These are phyloP conservation scores for Helobdella robusta DNA, from an alignment of 2,888 invertebrate genomes.

Conservation along the genomic window DNA sequence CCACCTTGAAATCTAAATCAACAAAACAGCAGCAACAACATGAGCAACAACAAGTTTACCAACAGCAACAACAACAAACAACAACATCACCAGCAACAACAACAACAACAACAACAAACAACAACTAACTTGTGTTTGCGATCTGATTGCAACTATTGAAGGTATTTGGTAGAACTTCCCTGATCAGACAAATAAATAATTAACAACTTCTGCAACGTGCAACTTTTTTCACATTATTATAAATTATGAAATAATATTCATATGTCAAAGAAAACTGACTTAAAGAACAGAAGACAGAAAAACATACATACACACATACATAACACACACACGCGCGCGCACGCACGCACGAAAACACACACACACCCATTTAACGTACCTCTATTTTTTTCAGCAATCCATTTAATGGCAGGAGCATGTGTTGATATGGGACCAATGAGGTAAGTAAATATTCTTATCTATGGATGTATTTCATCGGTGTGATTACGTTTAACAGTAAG, in stretches of 20 bases:
- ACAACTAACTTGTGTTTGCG: conserved; percentile 50
- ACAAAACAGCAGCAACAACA: background rate
- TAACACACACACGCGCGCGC: too few species aligned
- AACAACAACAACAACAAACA: background rate
- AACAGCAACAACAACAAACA: background rate
- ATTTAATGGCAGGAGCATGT: conserved; percentile 49
- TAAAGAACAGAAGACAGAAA: too few species aligned
- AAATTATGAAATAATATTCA: conserved; percentile 2
- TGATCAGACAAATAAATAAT: conserved; percentile 31
- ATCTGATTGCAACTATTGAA: conserved; percentile 51
- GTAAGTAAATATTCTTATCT: conserved; percentile 53
- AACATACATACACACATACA: too few species aligned
- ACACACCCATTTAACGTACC: conserved; percentile 45
- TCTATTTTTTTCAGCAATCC: conserved; percentile 52
- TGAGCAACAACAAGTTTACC: background rate
- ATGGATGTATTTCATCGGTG: too few species aligned
- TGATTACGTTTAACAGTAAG: too few species aligned
- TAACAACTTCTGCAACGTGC: too few species aligned
- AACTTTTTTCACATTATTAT: too few species aligned
- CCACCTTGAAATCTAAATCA: too few species aligned
- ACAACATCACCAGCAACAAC: background rate
- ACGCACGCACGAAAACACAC: too few species aligned
- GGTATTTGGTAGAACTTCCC: conserved; percentile 52
- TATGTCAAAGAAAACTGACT: conserved; percentile 32
- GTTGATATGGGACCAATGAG: conserved; percentile 53